Evolutionary conservation across 2,113 vertebrate genomes (phyloP).

Genomic region (Phrynosoma blainvillii): DNA sequence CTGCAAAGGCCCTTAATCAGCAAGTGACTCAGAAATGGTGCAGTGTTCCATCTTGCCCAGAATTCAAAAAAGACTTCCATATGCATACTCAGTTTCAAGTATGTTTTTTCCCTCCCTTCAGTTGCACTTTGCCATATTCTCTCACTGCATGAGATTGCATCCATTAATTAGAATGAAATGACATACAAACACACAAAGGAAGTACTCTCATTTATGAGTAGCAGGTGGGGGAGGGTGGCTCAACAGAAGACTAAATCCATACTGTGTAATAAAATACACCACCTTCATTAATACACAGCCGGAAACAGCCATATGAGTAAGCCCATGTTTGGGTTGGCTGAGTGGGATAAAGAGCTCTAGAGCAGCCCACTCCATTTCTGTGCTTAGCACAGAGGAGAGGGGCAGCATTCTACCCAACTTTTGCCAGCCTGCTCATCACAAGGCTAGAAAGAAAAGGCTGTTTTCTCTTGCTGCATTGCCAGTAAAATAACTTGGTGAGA

Average conservation of each 20-base stretch:
- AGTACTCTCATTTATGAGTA: accelerated
- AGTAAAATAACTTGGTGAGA: accelerated
- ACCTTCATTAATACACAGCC: neutral
- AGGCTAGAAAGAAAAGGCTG: accelerated
- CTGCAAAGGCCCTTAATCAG: too few species aligned
- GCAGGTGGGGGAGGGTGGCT: neutral
- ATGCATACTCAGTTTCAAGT: neutral
- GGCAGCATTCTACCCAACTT: neutral
- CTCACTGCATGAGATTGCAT: neutral
- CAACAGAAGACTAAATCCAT: neutral
- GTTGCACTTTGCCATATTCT: neutral
- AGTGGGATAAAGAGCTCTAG: neutral
- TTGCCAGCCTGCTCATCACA: neutral
- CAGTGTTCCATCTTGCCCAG: neutral
- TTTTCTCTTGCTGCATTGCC: neutral
- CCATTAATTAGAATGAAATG: accelerated
- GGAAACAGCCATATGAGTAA: neutral
- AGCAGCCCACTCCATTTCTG: neutral
- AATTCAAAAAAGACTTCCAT: neutral
- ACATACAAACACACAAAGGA: neutral
- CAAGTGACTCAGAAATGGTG: neutral
- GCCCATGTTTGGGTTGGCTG: neutral
- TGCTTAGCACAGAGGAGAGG: neutral
- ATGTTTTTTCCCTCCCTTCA: neutral
- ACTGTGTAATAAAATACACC: neutral